Evolutionary conservation across 2,888 invertebrate genomes (phyloP).

Genomic region (Drosophila atripex): DNA sequence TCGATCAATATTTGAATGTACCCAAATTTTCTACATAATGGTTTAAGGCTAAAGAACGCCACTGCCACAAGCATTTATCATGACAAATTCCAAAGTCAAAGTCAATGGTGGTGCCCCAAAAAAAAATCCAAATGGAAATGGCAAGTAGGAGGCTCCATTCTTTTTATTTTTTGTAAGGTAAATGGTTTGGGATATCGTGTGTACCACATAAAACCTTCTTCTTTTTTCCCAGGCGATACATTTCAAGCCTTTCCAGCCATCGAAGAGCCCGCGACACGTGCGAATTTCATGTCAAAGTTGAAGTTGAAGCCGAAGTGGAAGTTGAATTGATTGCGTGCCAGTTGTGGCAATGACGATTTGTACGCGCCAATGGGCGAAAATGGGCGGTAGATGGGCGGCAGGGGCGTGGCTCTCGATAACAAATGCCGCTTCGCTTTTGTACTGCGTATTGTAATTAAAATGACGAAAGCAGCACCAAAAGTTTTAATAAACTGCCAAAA

Average conservation of each 20-base stretch:
- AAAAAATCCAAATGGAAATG: constrained; percentile 30
- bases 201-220: constrained; percentile 34
- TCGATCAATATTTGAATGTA: constrained; percentile 29
- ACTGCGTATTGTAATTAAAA: constrained; percentile 67
- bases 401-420: constrained; percentile 43
- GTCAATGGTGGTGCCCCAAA: constrained; percentile 44
- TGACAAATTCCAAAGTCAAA: constrained; percentile 54
- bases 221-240: constrained; percentile 17
- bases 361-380: constrained; percentile 4
- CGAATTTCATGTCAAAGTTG: constrained; percentile 35
- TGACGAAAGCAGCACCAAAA: constrained; percentile 60
- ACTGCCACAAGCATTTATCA: constrained; percentile 60
- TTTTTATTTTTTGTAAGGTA: background rate
- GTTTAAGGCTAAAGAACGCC: constrained; percentile 43
- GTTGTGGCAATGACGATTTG: constrained; percentile 56
- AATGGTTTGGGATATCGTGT: constrained; percentile 20
- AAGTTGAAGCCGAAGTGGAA: constrained; percentile 38
- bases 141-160: background rate
- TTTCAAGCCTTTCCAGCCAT: constrained; percentile 49
- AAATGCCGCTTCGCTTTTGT: constrained; percentile 34
- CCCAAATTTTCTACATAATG: constrained; percentile 15
- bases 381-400: constrained; percentile 29
- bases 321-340: constrained; percentile 75
- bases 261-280: constrained; percentile 53
- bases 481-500: constrained; percentile 69